These are phyloP conservation scores for Cepaea nemoralis DNA, from an alignment of 1,140 invertebrate genomes.

Conservation along the genomic window DNA sequence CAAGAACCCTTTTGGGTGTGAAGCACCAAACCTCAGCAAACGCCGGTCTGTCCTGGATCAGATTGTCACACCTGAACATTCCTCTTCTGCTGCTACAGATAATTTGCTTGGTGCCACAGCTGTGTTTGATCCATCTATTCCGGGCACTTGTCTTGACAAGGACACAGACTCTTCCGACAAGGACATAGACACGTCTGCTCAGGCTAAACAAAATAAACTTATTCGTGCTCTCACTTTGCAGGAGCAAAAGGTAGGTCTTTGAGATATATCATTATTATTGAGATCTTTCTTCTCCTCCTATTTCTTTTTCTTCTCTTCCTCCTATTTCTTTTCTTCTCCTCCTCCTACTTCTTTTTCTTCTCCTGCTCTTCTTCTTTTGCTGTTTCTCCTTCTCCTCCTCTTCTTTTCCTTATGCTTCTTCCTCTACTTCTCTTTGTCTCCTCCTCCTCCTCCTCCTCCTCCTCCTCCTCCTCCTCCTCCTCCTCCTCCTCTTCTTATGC, in stretches of 20 bases:
- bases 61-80: not conserved
- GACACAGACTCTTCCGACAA: not conserved
- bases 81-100: not conserved
- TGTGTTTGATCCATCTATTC: too few relatives aligned
- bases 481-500: too few relatives aligned
- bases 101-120: not conserved
- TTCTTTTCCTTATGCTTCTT: too few relatives aligned
- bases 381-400: too few relatives aligned
- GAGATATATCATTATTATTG: not conserved
- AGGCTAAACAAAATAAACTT: slow-evolving; percentile 17
- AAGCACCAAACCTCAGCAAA: not conserved
- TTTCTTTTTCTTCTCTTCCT: too few relatives aligned
- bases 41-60: not conserved
- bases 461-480: too few relatives aligned
- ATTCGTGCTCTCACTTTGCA: not conserved
- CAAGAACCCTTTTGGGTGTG: slow-evolving; percentile 31
- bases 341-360: too few relatives aligned
- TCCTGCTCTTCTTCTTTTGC: too few relatives aligned
- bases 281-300: not conserved
- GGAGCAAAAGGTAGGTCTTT: not conserved
- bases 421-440: too few relatives aligned
- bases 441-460: too few relatives aligned
- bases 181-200: not conserved
- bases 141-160: not conserved
- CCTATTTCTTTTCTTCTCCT: too few relatives aligned